phyloP scores from a whole-genome alignment of 1,140 invertebrate genomes.

The Neelides sp. region DNA sequence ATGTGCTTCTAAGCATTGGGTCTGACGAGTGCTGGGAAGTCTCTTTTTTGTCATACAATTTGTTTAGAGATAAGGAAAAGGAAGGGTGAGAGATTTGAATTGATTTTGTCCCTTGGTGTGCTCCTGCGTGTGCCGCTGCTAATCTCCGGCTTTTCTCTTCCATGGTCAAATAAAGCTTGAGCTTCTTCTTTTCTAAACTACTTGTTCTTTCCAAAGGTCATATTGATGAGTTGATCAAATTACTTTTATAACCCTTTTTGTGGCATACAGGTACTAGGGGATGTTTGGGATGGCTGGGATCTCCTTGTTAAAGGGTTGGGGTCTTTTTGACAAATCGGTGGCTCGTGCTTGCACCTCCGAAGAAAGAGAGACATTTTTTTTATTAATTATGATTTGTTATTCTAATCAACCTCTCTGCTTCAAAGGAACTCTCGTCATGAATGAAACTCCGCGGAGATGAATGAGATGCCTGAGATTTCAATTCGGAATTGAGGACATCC shows the following conservation, averaged over 20 bases:
- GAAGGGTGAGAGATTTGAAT: too few relatives aligned
- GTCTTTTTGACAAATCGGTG: constrained; percentile 19
- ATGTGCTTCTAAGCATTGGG: too few relatives aligned
- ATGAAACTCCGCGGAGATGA: constrained; percentile 1
- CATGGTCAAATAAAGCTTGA: constrained; percentile 10
- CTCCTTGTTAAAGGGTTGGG: constrained; percentile 3
- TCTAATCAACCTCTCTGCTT: neutral
- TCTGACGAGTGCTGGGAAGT: too few relatives aligned
- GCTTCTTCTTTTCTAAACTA: neutral
- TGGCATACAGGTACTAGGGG: constrained; percentile 8
- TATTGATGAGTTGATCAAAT: constrained; percentile 12
- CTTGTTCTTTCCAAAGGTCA: neutral
- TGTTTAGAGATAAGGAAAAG: too few relatives aligned
- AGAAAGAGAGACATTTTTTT: neutral
- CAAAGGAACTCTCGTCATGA: neutral
- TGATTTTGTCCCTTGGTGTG: too few relatives aligned
- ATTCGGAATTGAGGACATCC: too few relatives aligned
- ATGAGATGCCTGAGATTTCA: too few relatives aligned
- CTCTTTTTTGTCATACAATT: too few relatives aligned
- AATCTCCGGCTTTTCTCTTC: neutral
- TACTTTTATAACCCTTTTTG: constrained; percentile 18
- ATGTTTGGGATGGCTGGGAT: too few relatives aligned
- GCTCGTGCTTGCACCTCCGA: constrained; percentile 11
- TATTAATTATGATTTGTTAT: neutral
- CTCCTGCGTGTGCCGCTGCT: too few relatives aligned